Base-by-base conservation (phyloP, 1,140 invertebrate species). In the Sesamia nonagrioides region DNA sequence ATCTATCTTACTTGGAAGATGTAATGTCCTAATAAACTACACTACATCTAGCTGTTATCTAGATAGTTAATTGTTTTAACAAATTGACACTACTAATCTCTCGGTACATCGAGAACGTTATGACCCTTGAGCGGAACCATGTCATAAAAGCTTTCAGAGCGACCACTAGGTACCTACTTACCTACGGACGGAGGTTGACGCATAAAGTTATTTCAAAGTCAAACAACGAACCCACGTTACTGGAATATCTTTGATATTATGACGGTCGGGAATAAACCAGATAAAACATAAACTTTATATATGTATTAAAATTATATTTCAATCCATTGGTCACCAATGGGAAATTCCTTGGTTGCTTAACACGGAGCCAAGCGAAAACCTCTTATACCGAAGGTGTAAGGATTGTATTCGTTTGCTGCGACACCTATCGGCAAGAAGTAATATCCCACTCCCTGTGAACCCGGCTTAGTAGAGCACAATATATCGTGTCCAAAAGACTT, bases 401-500 rank as follows among this genome's bases (percentile, higher is more conserved):
- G 56, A 15, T 76, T 2, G 33, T 21, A 63, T 63, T 76, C 73
- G 21, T 50, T 63, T 63, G 58, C 7, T 8, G 27, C 33, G 37
- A 76, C 71, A 74, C 71, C 71, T 74, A 74, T 15, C 42, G 13
- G n/a, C 17, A 48, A 18, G 18, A 73, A 58, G 54, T 73, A 73
- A 60, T 60, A 58, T 73, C 58, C 40, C 56, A 45, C 58, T 37
- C 58, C 73, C 21, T 60, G 13, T 40, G 73, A 76, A 76, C 56
- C 73, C 42, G 27, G 58, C 73, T 76, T 76, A 76, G 58, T 50
- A 76, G 73, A 63, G 73, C 58, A 76, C 73, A 50, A 76, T 76
- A 76, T 76, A 76, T 76, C 73, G 58, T 76, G 58, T 75, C 58
- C 73, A 63, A 76, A 63, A 76, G 73, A 63, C 42, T 76, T 66